Evolutionary conservation across 2,888 invertebrate genomes (phyloP).

Genomic region (Volucella inflata): DNA sequence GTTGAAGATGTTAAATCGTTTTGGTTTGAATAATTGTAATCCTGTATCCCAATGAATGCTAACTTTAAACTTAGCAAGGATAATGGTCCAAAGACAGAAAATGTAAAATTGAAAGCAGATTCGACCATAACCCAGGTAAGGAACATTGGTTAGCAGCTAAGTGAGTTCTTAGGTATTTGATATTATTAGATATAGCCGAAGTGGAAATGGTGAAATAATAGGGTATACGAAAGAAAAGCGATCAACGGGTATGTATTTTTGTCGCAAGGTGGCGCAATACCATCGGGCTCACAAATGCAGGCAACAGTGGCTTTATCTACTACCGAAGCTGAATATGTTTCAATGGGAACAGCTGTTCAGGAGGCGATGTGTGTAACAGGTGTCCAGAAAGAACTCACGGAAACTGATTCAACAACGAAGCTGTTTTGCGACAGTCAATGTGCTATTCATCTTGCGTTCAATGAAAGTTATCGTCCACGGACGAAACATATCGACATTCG

Average conservation of each 20-base stretch:
- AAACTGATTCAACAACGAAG: not conserved
- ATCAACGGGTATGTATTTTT: slow-evolving; percentile 1
- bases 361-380: not conserved
- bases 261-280: not conserved
- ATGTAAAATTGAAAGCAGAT: not conserved
- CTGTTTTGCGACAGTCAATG: slow-evolving; percentile 7
- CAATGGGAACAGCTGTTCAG: no score
- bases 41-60: not conserved
- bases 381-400: not conserved
- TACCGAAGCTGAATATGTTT: no score
- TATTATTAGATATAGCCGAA: slow-evolving; percentile 9
- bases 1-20: no score
- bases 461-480: no score
- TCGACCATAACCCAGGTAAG: no score
- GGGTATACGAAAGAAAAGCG: slow-evolving; percentile 12
- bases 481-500: no score
- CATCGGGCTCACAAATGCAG: slow-evolving; percentile 4
- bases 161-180: slow-evolving; percentile 16
- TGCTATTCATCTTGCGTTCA: no score
- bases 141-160: no score
- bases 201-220: not conserved
- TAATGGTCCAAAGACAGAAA: not conserved
- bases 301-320: not conserved
- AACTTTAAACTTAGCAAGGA: slow-evolving; percentile 7
- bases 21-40: no score